Evolutionary conservation across 2,888 invertebrate species (phyloP), one percentile per base, ranked within the genome.

Genomic region (Plebejus melissa): DNA sequence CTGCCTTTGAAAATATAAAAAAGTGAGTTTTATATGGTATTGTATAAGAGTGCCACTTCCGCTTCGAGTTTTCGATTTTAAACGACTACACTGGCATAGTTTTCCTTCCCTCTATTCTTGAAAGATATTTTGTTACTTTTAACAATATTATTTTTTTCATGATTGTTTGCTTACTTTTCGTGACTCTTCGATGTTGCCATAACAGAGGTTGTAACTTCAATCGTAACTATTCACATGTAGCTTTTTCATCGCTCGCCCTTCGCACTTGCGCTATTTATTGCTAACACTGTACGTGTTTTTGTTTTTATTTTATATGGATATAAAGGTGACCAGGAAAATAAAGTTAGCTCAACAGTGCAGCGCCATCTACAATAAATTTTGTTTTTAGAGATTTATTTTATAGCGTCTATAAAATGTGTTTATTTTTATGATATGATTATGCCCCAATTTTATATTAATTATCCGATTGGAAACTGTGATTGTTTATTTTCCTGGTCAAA

Each of bases 221-320:
- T 70, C 41, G 41, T 22, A 2, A 22, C 22, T 41, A 41, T 70
- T 22, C 22, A 41, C 41, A n/a, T 11, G 41, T 22, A 41, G n/a
- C n/a, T 70, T 70, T 2, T 28, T 41, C 16, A 41, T 41, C 41
- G 70, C 70, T 70, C 70, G 70, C 70, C 70, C 70, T 41, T 41
- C 41, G n/a, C 69, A 69, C 69, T 60, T 11, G 69, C 70, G 70
- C 22, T 70, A 70, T 2, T 70, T n/a, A 41, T 41, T 41, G 13
- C 4, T 38, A 36, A 16, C 22, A 38, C 38, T 7, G n/a, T 41
- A 22, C 41, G 7, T 41, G 41, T 41, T 70, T 70, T 70, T 70
- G 38, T 70, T 22, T 28, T 32, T 65, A 65, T 65, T 32, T 65
- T 65, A 36, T 65, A 36, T 5, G 32, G 36, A 32, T 32, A 13